Conservation (phyloP, 2,797 vertebrate species). For the Peromyscus attwateri region DNA sequence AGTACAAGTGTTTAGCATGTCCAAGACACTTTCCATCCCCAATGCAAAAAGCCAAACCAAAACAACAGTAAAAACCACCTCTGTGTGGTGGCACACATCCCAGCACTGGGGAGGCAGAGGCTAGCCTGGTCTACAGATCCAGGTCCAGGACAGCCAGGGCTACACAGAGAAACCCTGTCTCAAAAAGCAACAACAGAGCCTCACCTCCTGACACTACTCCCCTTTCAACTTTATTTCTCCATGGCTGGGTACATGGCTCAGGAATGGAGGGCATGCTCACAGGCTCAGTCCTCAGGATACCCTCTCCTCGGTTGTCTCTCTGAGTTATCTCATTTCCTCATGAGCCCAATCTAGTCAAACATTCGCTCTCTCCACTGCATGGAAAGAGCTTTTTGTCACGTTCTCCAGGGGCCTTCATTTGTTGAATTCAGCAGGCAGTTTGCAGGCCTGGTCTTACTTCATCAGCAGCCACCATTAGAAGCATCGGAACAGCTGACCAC, state of each 20-base stretch:
- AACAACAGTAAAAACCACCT: background rate
- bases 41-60: background rate
- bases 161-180: background rate
- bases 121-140: background rate
- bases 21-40: background rate
- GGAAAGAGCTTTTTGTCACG: background rate
- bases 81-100: no score
- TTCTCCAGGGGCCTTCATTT: background rate
- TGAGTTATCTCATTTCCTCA: slow-evolving; percentile 7
- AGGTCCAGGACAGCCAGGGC: background rate
- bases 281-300: background rate
- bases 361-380: background rate
- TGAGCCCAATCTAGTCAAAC: background rate
- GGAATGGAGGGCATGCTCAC: background rate
- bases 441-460: background rate
- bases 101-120: no score
- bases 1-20: background rate
- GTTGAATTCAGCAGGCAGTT: background rate
- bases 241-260: background rate
- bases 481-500: background rate
- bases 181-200: background rate
- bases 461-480: background rate
- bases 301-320: background rate
- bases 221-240: background rate
- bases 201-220: background rate